Conservation (phyloP, 2,888 invertebrate genomes). For the Orthosia incerta region DNA sequence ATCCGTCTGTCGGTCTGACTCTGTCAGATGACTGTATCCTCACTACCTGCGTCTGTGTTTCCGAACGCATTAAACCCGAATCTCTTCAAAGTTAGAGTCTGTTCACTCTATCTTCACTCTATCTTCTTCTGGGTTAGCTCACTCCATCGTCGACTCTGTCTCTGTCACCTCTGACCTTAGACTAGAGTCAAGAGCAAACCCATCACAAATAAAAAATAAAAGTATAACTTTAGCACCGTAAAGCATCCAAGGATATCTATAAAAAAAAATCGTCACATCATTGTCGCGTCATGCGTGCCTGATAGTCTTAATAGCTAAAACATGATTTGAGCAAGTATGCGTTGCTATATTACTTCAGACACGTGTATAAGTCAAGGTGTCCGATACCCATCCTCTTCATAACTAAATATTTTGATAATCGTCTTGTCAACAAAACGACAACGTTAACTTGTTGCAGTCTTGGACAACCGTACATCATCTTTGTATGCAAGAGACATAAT, state of each 20-base stretch:
- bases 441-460: slow-evolving; percentile 12
- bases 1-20: neutral
- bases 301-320: neutral
- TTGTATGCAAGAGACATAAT: slow-evolving; percentile 21
- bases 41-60: too few species aligned
- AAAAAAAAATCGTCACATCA: neutral
- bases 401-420: slow-evolving; percentile 50
- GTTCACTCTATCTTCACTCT: too few species aligned
- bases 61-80: too few species aligned
- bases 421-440: slow-evolving; percentile 31
- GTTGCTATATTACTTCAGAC: slow-evolving; percentile 8
- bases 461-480: neutral
- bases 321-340: neutral
- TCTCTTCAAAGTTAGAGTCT: too few species aligned
- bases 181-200: too few species aligned
- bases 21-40: neutral
- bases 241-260: neutral
- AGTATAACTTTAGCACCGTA: neutral
- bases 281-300: neutral
- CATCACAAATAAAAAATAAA: too few species aligned
- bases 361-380: neutral
- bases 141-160: too few species aligned
- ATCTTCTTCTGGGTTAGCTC: too few species aligned
- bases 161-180: too few species aligned
- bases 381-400: slow-evolving; percentile 15